Conservation (phyloP, 2,888 invertebrate genomes). For the Diabrotica balteata region DNA sequence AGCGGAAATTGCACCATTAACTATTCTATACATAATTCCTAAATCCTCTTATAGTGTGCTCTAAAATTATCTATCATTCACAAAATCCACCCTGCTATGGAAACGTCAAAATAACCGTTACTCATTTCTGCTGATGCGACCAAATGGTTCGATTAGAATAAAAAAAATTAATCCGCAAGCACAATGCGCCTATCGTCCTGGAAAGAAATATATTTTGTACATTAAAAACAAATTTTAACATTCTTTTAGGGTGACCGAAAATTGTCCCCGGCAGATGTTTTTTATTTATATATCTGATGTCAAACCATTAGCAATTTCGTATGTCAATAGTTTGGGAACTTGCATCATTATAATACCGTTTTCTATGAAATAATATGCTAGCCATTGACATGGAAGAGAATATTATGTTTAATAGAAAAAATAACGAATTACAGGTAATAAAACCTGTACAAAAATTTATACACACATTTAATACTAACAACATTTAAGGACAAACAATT, state of each 20-base stretch:
- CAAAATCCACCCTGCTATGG: constrained; percentile 18
- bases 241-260: constrained; percentile 34
- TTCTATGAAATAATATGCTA: too few relatives aligned
- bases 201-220: constrained; percentile 54
- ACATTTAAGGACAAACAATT: too few relatives aligned
- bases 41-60: constrained; percentile 17
- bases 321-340: too few relatives aligned
- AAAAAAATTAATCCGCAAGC: constrained; percentile 54
- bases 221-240: constrained; percentile 50
- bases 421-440: too few relatives aligned
- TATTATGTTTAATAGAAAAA: too few relatives aligned
- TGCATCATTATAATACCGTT: too few relatives aligned
- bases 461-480: too few relatives aligned
- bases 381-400: too few relatives aligned
- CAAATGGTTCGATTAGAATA: constrained; percentile 52
- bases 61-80: constrained; percentile 5
- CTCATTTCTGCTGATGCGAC: constrained; percentile 51
- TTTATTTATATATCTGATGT: constrained; percentile 7
- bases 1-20: too few relatives aligned
- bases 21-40: not conserved
- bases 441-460: too few relatives aligned
- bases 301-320: constrained; percentile 8
- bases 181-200: constrained; percentile 50
- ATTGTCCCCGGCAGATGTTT: constrained; percentile 30
- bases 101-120: constrained; percentile 53